Evolutionary conservation across 92 coral and sea anemone genomes (phyloP), one percentile per base, ranked within the genome.

Genomic region (Heliopora coerulea): DNA sequence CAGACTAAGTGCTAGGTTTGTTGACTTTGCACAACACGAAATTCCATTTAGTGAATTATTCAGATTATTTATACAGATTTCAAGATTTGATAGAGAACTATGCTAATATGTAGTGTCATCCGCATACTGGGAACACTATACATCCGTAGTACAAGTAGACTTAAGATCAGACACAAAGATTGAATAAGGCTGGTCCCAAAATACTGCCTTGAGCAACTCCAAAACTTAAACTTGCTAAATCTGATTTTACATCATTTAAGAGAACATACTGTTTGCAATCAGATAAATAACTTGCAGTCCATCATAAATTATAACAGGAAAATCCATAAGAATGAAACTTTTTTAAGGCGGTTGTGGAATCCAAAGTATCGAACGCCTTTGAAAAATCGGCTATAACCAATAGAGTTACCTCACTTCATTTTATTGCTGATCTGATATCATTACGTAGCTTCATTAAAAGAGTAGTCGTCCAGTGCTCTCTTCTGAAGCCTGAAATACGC

Each of bases 161-260:
- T n/a, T n/a, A n/a, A n/a, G n/a, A n/a, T n/a, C n/a, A n/a, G n/a
- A n/a, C n/a, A 54, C 54, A 73, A n/a, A 73, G 59, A 73, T 73
- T 73, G 32, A 73, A 73, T 32, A 73, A 59, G n/a, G 34, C 79
- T 30, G 79, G 79, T 37, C 79, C 79, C 50, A 73, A 33, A 52
- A 73, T 73, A 31, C 65, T 52, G 19, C 79, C 64, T 49, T 73
- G 79, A 26, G 79, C 65, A 40, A 73, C 79, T 52, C 79, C 79
- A 33, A 73, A 73, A 40, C 37, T 24, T 42, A 73, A 41, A 50
- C 54, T 65, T 40, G 54, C 13, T 65, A 26, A 33, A 26, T 73
- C 66, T 32, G 79, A 73, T 40, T 46, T 65, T 57, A 49, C 52
- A 40, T 73, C 78, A 59, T 73, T 65, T 26, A 73, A 46, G 31